Base-by-base conservation (phyloP, 1,140 invertebrate genomes). In the Bombus fervidus region DNA sequence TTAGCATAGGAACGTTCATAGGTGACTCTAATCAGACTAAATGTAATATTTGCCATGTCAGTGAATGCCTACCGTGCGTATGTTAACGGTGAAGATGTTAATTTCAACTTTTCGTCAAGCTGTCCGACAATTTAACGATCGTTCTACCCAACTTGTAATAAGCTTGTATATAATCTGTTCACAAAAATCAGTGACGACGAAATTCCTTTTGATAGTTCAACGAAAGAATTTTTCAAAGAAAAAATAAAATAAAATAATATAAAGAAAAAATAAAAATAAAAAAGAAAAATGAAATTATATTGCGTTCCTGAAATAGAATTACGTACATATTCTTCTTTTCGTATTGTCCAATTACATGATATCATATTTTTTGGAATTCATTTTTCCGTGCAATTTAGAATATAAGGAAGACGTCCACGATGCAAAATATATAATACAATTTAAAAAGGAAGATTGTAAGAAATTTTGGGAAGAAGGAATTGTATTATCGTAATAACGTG, bases 41-140 rank as follows among this genome's bases (percentile, higher is more conserved):
- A 85, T 81, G 84, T 62, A 74, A 85, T 85, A 75, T 73, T 81
- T 85, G 71, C 37, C 84, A 39, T 53, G 64, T 73, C 76, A n/a
- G 68, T 34, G 74, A 57, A 28, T 31, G n/a, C 18, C 43, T 31
- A n/a, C 28, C 31, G 28, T n/a, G 64, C 15, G 66, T 15, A 8
- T 39, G 73, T 25, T 57, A 69, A 31, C 53, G 53, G 3, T 31
- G 41, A 6, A 10, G 39, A 73, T 85, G 79, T 85, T 85, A 85
- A 85, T 80, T 71, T 72, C 39, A 41, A 71, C 74, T 69, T 78
- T 68, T 47, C 74, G 18, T 78, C 64, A 43, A n/a, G 13, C 66
- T 25, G 59, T 22, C 74, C 8, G 34, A n/a, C 75, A n/a, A 72
- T 68, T 78, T 15, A n/a, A 66, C 39, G 13, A 78, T 47, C 43